These are phyloP conservation scores for Liopterus haemorrhoidalis DNA, from an alignment of 2,888 invertebrate genomes.

Conservation along the genomic window DNA sequence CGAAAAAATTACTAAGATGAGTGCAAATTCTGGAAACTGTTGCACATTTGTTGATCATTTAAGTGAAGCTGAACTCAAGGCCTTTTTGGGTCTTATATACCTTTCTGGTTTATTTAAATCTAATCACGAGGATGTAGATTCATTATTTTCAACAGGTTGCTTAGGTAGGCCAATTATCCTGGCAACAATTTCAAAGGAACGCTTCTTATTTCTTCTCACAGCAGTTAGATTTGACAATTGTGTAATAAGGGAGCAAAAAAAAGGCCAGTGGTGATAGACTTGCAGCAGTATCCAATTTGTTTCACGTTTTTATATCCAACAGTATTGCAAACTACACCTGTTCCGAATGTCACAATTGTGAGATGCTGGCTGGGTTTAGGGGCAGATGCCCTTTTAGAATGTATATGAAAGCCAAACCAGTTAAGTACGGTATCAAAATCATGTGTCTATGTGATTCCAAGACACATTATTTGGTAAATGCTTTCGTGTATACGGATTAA, in stretches of 20 bases:
- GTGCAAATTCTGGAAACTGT: background rate
- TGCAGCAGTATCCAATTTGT: background rate
- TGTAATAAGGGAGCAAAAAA: background rate
- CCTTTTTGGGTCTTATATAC: background rate
- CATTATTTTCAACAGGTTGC: background rate
- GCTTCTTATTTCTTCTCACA: conserved; percentile 1
- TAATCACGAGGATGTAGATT: background rate
- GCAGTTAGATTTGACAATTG: conserved; percentile 1
- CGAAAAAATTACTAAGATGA: conserved; percentile 2
- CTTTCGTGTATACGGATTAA: conserved; percentile 25
- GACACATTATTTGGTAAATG: conserved; percentile 25
- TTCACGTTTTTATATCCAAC: conserved; percentile 1
- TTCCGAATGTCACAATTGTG: conserved; percentile 12
- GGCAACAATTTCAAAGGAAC: background rate
- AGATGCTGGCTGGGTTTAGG: conserved; percentile 26
- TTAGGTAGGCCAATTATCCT: background rate
- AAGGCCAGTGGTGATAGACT: background rate
- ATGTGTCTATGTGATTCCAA: conserved; percentile 27
- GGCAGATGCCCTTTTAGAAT: conserved; percentile 24
- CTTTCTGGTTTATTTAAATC: conserved; percentile 1
- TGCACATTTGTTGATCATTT: conserved; percentile 1
- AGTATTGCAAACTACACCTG: background rate
- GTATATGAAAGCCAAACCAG: conserved; percentile 29
- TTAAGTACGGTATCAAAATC: conserved; percentile 31
- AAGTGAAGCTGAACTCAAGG: background rate